Percentiles rank a stretch among this genome's conserved stretches.
These are phyloP conservation scores for Drosophila eohydei DNA, from an alignment of 2,888 invertebrate species.

Conservation along the genomic window DNA sequence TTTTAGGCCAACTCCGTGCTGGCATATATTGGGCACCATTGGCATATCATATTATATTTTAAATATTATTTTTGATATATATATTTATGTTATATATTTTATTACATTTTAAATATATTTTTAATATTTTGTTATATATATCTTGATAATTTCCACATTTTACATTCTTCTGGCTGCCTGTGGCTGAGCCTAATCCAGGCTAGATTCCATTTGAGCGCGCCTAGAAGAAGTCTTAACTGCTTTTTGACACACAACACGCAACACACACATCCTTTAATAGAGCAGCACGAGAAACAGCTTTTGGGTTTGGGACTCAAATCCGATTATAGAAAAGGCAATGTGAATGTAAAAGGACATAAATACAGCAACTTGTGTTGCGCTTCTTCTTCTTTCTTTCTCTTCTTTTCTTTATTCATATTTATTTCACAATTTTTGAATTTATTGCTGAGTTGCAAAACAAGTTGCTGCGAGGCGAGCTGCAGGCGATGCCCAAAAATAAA, in stretches of 20 bases:
- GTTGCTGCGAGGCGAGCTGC: slow-evolving; percentile 18
- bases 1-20: too few species aligned
- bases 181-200: slow-evolving; percentile 1
- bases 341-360: slow-evolving; percentile 44
- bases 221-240: slow-evolving; percentile 2
- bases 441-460: slow-evolving; percentile 47
- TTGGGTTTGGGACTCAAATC: slow-evolving; percentile 45
- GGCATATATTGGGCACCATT: too few species aligned
- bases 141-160: not conserved
- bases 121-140: not conserved
- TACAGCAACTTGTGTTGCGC: slow-evolving; percentile 22
- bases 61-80: too few species aligned
- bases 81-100: not conserved
- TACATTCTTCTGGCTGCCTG: not conserved
- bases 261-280: slow-evolving; percentile 4
- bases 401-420: slow-evolving; percentile 43
- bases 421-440: slow-evolving; percentile 74
- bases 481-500: slow-evolving; percentile 6
- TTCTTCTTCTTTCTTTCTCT: not conserved
- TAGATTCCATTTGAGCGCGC: not conserved
- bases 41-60: too few species aligned
- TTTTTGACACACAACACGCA: not conserved
- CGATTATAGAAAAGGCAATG: slow-evolving; percentile 59
- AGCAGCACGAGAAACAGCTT: slow-evolving; percentile 18
- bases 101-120: not conserved